Evolutionary conservation across 2,888 invertebrate genomes (phyloP), one percentile per base, ranked within the genome.

Genomic region (Plusia festucae): DNA sequence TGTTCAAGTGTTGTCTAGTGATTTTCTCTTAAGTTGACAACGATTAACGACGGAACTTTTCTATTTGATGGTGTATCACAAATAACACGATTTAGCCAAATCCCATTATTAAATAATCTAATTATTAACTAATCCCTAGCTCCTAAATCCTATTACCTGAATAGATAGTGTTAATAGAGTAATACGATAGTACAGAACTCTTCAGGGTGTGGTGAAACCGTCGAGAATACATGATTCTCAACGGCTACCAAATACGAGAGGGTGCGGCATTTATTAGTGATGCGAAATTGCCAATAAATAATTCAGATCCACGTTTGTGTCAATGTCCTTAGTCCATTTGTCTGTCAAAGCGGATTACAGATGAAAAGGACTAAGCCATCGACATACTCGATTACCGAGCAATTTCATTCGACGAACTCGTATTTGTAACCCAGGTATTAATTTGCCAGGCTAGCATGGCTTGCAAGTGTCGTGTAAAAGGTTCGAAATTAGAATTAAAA

Each of bases 301-400:
- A 77, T 81, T 80, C 78, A 78, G 65, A 61, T 77, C 68, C 65
- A 77, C 57, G 67, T 80, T 68, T 63, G 46, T 20, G 46, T 49
- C 46, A 49, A 49, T 49, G 78, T 76, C 78, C 62, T 77, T 62
- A 60, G 77, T 75, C 65, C 73, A 73, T 80, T 65, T 78, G 61
- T 68, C 69, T 73, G 74, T 77, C 78, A 78, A 56, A 60, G 20
- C 58, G 61, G 69, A 78, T 78, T 80, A 80, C n/a, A 53, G 59
- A 44, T 77, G 74, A 77, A 77, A 63, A 68, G 78, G 60, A 77
- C 68, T 77, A 65, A 76, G 68, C 61, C 62, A 61, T 57, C 59
- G 46, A 49, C 60, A 54, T 44, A 53, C 40, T 62, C 53, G 44
- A 52, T 60, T 22, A 68, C 56, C 51, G 78, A 62, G 59, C 34